Base-by-base conservation (phyloP, 2,888 invertebrate genomes). In the Acholoe squamosa region DNA sequence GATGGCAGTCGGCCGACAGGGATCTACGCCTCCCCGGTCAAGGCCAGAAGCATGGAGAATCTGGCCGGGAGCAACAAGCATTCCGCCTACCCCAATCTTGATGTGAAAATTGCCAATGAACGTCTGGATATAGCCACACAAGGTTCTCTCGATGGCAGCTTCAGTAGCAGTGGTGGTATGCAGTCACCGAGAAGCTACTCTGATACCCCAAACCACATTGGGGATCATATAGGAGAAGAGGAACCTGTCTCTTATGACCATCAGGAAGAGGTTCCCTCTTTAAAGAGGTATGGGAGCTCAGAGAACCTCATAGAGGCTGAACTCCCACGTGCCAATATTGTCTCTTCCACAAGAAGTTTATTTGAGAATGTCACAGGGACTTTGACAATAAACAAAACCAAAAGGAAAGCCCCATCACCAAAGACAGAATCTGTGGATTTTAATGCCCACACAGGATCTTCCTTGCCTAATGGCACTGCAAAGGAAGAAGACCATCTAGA, bases 281-380 rank as follows among this genome's bases (percentile, higher is more conserved):
- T 86, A 19, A 86, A 86, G 19, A 56, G 31, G 86, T 52, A 86
- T 28, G 56, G 86, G 16, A 86, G 86, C 54, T 86, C 86, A 16
- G 90, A 90, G 77, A 90, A 90, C 25, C 31, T 84, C 0, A 43
- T 84, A 25, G 84, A 84, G 25, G 86, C 97, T 22, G 98, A 98
- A 94, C 97, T 98, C 88, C 98, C 98, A 0, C 98, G 98, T 28
- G 97, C 97, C 0, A 98, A 98, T 96, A 97, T 98, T 93, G 98
- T 98, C 91, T 98, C 98, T 94, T 97, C 98, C 91, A 97, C 98
- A 22, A 97, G 98, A 92, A 97, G 97, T 94, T 97, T 98, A 94
- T 98, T 98, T 96, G 98, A 98, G 84, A 92, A 84, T 33, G 86
- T 54, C 28, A 86, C 86, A 86, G 86, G 86, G 25, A 86, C 86